Base-by-base conservation (phyloP, 1,140 invertebrate species). In the Panagrolaimus sp. region DNA sequence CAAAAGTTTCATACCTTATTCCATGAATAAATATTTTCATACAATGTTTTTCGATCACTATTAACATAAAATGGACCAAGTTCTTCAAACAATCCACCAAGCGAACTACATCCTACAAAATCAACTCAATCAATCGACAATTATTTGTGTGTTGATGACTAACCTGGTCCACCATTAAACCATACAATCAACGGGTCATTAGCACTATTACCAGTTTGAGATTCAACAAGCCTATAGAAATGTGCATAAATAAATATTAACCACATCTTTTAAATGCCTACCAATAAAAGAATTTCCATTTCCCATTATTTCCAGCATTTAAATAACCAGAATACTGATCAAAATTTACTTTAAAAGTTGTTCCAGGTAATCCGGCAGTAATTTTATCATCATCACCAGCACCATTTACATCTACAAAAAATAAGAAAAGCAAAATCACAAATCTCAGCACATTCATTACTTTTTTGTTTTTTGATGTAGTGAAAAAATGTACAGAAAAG, bases 81-180 rank as follows among this genome's bases (percentile, higher is more conserved):
- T 23, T 72, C 68, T 7, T 27, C 67, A 23, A 69, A 51, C 9
- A 69, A 63, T 42, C 68, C 68, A 0, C 63, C 47, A 44, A 57
- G 20, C 0, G 51, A 57, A 1, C n/a, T 38, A 65, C 38, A 65
- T 23, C 25, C 11, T 61, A 13, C 5, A 13, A 23, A 13, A 3
- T 5, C 23, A 13, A 13, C 5, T 61, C 23, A 61, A 3, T 11
- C 14, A 5, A 16, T 27, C 23, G 5, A 23, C 9, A 5, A 23
- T 5, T 3, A 11, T 16, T 3, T 61, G 5, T 8, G 5, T 2
- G 23, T 23, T 11, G 1, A 11, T 5, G 2, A 61, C 13, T 61
- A 1, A 61, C 87, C 87, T 51, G 87, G 87, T 31, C 87, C 87
- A 38, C 87, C 87, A 80, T 87, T 87, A 71, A 88, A 71, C 87